Evolutionary conservation across 1,140 invertebrate genomes (phyloP), one percentile per base, ranked within the genome.

Genomic region (Eubasilissa regina): DNA sequence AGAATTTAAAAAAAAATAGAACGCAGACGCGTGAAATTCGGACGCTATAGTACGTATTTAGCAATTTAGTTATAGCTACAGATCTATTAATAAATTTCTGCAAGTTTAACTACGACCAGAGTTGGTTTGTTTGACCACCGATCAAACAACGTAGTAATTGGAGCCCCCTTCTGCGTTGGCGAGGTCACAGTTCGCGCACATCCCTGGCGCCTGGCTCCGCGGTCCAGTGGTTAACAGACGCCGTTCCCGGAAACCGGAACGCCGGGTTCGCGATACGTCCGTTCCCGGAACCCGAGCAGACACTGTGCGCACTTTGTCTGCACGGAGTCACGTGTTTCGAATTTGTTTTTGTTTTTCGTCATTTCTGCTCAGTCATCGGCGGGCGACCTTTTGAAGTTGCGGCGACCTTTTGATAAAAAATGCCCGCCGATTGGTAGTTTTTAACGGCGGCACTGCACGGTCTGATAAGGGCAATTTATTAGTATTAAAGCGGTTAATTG

Each of bases 161-260:
- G 25, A 35, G 25, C 6, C 25, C 25, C 1, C 25, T 6, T 6
- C 25, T 35, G 25, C 25, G 25, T 6, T 3, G 25, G 25, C 11
- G 55, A 17, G 55, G 55, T 58, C 55, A 58, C 55, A 58, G 55
- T 58, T 58, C 55, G 55, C 7, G 55, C 55, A 35, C 25, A 58
- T 64, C 60, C 60, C 60, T 43, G 70, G 70, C 70, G 70, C 70
- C 70, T 44, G 12, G 19, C 25, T 55, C 35, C 70, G 13, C 70
- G 70, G 70, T 74, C 70, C 70, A 74, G 70, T n/a, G 70, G 25
- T 51, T 25, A 51, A 15, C 53, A 74, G 70, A 74, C 70, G 70
- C 70, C 47, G 70, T 74, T 74, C 70, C 70, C 70, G 70, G 70
- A 74, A 73, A 21, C 70, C 53, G 70, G 70, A 74, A 74, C 70